Base-by-base conservation (phyloP, 2,888 invertebrate species). In the Lymantria dispar region DNA sequence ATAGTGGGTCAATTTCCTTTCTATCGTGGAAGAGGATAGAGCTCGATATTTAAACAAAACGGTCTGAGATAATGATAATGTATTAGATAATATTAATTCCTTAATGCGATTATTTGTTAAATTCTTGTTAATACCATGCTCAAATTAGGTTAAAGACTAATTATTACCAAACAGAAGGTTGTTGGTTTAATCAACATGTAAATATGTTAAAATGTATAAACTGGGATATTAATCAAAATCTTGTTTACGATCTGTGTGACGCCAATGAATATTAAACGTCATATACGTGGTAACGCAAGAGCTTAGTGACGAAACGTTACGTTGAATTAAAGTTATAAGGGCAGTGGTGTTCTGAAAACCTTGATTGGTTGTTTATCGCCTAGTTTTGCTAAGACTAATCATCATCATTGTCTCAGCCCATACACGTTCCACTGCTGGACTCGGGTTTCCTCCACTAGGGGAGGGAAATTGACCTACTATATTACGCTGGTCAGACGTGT, bases 151-250 rank as follows among this genome's bases (percentile, higher is more conserved):
- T 10, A 33, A 33, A 1, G 22, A 22, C 22, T 22, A 22, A 22
- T 22, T 22, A 33, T 10, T 33, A 1, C 5, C 10, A 33, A 8
- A 33, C 33, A 33, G 3, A 3, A 8, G 3, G 33, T 33, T 33
- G 8, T 33, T 33, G 8, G 40, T 22, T 22, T 22, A 22, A 22
- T 22, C 22, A 22, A 33, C 10, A 33, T 33, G 33, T 33, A 33
- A 10, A 33, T 10, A 10, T 33, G 10, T 8, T 33, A 33, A 10
- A 33, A 38, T 38, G 11, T n/a, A 38, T 38, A 12, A 38, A 38
- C 12, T 38, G 11, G 38, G 7, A 43, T 38, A 50, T 50, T 43
- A 50, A 50, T 46, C 38, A 50, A 38, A 38, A 29, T 15, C 11
- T 22, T 30, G 38, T 46, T 50, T 39, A 50, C 42, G 31, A 8